Evolutionary conservation across 2,888 invertebrate species (phyloP).

Genomic region (Willowsia nigromaculata): DNA sequence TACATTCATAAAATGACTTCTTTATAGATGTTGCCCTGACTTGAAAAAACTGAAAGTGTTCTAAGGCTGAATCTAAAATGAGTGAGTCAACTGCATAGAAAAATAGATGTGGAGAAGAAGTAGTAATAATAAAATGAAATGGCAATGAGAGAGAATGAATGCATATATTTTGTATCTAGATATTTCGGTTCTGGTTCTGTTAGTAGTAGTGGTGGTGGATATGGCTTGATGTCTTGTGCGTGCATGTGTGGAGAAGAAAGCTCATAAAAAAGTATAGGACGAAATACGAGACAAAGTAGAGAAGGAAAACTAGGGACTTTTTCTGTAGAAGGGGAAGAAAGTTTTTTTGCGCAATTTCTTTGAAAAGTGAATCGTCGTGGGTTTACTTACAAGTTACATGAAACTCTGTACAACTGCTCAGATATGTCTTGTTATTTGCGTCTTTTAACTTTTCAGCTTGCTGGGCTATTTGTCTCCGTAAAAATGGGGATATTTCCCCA

Average conservation of each 20-base stretch:
- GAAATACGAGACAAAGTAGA: neutral
- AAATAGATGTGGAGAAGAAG: neutral
- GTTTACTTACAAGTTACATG: neutral
- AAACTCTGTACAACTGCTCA: too few species aligned
- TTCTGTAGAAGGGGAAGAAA: neutral
- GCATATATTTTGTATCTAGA: conserved; percentile 28
- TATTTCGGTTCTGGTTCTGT: neutral
- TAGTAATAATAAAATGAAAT: conserved; percentile 51
- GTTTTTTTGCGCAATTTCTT: conserved; percentile 48
- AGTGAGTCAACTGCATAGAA: conserved; percentile 47
- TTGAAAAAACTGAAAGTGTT: conserved; percentile 45
- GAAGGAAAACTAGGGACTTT: neutral
- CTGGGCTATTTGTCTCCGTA: conserved; percentile 40
- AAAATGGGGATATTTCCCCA: conserved; percentile 31
- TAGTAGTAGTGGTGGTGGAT: neutral
- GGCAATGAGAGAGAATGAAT: conserved; percentile 28
- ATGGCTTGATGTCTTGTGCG: neutral
- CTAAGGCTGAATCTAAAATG: conserved; percentile 57
- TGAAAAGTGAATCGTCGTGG: conserved; percentile 22
- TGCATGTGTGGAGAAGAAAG: conserved; percentile 9
- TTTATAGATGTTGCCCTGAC: conserved; percentile 51
- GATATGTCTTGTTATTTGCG: neutral
- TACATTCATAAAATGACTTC: conserved; percentile 42
- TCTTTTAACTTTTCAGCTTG: neutral
- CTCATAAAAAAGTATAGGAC: neutral